Base-by-base conservation (phyloP, 1,140 invertebrate species). In the Lineus longissimus region DNA sequence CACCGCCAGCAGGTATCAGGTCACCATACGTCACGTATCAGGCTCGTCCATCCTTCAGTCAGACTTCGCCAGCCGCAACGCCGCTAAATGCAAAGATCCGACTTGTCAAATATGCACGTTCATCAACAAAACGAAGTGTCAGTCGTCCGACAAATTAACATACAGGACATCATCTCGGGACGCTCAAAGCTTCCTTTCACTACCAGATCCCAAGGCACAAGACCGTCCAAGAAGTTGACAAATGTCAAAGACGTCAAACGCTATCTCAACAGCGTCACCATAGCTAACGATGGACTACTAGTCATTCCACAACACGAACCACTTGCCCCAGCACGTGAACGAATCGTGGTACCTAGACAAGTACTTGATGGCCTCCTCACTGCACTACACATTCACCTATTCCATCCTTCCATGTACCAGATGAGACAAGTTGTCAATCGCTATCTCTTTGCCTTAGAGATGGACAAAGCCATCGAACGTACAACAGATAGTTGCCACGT, bases 261-360 rank as follows among this genome's bases (percentile, higher is more conserved):
- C 0, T 68, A 69, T 47, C 30, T 67, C 17, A 55, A 55, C 30
- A 63, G 65, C n/a, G 59, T 47, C 11, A 62, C 62, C 6, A 67
- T 70, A 30, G 41, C 70, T 36, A 68, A 65, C 54, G 71, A 70
- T 63, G 63, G 64, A 41, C 27, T 72, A 2, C 40, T 72, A 19
- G 63, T 67, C n/a, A 65, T 66, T 43, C 29, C 23, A 6, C n/a
- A 36, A 19, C 19, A 36, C 15, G 45, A 61, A 9, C 65, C 59
- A 25, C 27, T 65, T 0, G 0, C 11, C 11, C 15, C 47, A 0
- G 2, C 31, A 1, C 19, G 27, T 6, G 67, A 67, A 33, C n/a
- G 25, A 0, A 72, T 68, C 29, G 47, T 65, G 15, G 64, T 71
- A 1, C 63, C 67, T 7, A 29, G 64, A 22, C 43, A 19, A 2